phyloP scores from a whole-genome alignment of 53 echinoderm and acorn worm genomes.

The Crossaster papposus region DNA sequence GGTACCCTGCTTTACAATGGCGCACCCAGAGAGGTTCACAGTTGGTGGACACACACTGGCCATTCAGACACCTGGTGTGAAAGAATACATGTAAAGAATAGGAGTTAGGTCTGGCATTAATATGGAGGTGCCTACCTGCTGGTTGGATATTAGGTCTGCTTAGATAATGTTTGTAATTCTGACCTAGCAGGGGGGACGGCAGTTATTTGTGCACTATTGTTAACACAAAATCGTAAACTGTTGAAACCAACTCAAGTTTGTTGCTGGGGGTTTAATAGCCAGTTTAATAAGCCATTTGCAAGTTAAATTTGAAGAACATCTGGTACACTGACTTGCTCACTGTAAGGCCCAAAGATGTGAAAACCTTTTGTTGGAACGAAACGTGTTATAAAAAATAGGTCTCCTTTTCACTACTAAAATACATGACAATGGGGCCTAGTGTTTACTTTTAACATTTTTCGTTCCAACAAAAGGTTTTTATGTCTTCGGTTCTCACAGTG shows the following conservation, averaged over 20 bases:
- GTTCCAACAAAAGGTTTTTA: too few species aligned
- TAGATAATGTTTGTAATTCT: background rate
- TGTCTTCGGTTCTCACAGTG: too few species aligned
- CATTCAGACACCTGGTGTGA: conserved; percentile 20
- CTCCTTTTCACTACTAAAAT: too few species aligned
- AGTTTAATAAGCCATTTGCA: too few species aligned
- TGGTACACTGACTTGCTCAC: too few species aligned
- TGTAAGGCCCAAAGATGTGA: too few species aligned
- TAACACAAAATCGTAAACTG: background rate
- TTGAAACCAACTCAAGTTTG: background rate
- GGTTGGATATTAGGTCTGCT: background rate
- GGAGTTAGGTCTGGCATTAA: background rate
- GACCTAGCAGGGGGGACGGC: background rate
- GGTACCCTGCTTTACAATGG: background rate
- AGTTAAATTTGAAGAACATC: too few species aligned
- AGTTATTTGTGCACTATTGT: background rate
- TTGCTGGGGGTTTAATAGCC: too few species aligned
- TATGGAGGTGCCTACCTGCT: background rate
- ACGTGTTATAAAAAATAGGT: too few species aligned
- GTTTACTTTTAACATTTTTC: too few species aligned
- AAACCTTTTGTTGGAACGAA: too few species aligned
- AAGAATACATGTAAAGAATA: conserved; percentile 17
- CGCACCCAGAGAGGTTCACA: background rate
- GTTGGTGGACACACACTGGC: background rate
- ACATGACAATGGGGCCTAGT: too few species aligned